Evolutionary conservation across 1,140 invertebrate genomes (phyloP), one percentile per base, ranked within the genome.

Genomic region (Copidosoma floridanum): DNA sequence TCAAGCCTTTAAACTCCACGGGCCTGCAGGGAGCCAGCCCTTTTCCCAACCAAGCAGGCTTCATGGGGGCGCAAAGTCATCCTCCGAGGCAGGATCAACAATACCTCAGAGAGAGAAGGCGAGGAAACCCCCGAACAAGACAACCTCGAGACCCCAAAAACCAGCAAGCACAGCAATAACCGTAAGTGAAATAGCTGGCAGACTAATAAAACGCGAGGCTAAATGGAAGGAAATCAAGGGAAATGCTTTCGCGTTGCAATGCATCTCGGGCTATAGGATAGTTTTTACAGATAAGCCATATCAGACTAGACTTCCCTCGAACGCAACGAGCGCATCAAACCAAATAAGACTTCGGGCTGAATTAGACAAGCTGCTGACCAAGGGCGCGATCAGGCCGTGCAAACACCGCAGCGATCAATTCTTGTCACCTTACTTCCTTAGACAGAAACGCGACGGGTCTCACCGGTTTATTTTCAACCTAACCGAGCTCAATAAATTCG

Each of bases 201-300:
- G 67, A 47, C 48, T 68, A 61, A 66, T 54, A 51, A 11, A 50
- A 20, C 66, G 64, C 55, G 37, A 54, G 12, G 43, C 43, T 14
- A n/a, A 48, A 12, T 68, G 64, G 62, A 35, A 58, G 54, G 40
- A 60, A 38, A 64, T 65, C 16, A 63, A n/a, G n/a, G 62, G 0
- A 53, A 57, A 18, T 46, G 43, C 48, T 21, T 64, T 64, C 44
- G 43, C 65, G 14, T 46, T 66, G 11, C 11, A 54, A 43, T 63
- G 56, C 32, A 47, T 66, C n/a, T 50, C 11, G 11, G 62, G 65
- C 3, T 57, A 63, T 43, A 67, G 62, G 59, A 61, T 69, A n/a
- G 26, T 32, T 29, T 65, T 67, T 50, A 10, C 4, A 2, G 38
- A 41, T 11, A 51, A 48, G 55, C 26, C 52, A 16, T 8, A 3